A percentile compares a stretch with the other conserved stretches of the same genome.
These are phyloP conservation scores for Xenopus petersii DNA, from an alignment of 2,797 vertebrate species.

Conservation along the genomic window DNA sequence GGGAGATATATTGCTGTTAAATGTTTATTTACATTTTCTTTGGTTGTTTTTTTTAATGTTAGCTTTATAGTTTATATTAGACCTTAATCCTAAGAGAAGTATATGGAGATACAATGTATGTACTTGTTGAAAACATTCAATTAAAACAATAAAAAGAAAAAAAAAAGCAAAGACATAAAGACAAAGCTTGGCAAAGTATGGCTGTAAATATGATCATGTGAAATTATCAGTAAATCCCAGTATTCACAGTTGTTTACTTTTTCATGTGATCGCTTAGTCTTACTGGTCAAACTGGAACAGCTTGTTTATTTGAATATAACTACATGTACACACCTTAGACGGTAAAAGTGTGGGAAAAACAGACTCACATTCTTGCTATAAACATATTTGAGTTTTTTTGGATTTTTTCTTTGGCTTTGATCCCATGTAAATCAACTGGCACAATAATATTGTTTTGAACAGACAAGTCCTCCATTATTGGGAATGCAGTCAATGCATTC, in stretches of 20 bases:
- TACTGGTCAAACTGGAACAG: constrained; percentile 55
- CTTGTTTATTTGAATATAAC: constrained; percentile 49
- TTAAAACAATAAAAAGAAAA: too few species aligned
- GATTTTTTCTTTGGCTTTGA: constrained; percentile 19
- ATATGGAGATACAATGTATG: too few species aligned
- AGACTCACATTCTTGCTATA: constrained; percentile 30
- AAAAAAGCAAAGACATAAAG: too few species aligned
- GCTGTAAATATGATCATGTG: background rate
- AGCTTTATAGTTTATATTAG: too few species aligned
- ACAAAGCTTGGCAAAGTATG: too few species aligned
- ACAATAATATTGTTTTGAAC: background rate
- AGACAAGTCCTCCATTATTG: too few species aligned
- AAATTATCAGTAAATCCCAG: constrained; percentile 4
- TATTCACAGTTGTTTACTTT: background rate
- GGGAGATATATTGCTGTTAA: too few species aligned
- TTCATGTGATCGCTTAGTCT: constrained; percentile 8
- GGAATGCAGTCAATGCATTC: too few species aligned
- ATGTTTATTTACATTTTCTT: too few species aligned
- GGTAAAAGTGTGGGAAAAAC: constrained; percentile 60
- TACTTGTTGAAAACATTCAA: too few species aligned
- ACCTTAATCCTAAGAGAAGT: too few species aligned
- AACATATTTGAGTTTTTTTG: constrained; percentile 44
- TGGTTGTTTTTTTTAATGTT: too few species aligned
- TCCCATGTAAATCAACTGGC: constrained; percentile 41
- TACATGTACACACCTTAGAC: constrained; percentile 57